Evolutionary conservation across 2,797 vertebrate species (phyloP).

Genomic region (Chelidonichthys spinosus): DNA sequence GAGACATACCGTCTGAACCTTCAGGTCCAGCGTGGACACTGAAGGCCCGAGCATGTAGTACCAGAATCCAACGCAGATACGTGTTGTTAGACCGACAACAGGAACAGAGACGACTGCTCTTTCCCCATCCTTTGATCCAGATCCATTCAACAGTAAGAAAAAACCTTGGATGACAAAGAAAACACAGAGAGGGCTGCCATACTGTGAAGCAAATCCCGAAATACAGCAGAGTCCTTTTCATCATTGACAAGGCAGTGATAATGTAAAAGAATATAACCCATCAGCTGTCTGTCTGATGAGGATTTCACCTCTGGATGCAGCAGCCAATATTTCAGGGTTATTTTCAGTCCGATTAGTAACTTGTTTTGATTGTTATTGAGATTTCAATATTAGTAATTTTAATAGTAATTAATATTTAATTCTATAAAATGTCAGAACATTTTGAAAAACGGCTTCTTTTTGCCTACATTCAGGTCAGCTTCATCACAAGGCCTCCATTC

Average conservation of each 20-base stretch:
- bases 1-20: slow-evolving; percentile 72
- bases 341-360: no score
- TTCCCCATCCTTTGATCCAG: slow-evolving; percentile 63
- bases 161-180: slow-evolving; percentile 64
- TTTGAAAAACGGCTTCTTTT: not conserved
- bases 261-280: no score
- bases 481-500: not conserved
- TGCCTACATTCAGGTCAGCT: not conserved
- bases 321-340: no score
- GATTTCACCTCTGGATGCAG: no score
- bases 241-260: not conserved
- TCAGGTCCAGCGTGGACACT: slow-evolving; percentile 78
- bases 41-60: slow-evolving; percentile 83
- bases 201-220: not conserved
- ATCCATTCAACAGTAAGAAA: slow-evolving; percentile 80
- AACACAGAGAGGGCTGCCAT: not conserved
- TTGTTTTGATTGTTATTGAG: not conserved
- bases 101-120: slow-evolving; percentile 71
- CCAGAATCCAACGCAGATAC: slow-evolving; percentile 85
- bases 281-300: no score
- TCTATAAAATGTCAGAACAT: not conserved
- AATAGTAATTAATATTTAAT: not conserved
- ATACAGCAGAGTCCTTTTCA: not conserved
- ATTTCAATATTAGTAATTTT: not conserved
- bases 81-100: slow-evolving; percentile 31